Evolutionary conservation across 2,888 invertebrate genomes (phyloP).

Genomic region (Neoitamus cyanurus): DNA sequence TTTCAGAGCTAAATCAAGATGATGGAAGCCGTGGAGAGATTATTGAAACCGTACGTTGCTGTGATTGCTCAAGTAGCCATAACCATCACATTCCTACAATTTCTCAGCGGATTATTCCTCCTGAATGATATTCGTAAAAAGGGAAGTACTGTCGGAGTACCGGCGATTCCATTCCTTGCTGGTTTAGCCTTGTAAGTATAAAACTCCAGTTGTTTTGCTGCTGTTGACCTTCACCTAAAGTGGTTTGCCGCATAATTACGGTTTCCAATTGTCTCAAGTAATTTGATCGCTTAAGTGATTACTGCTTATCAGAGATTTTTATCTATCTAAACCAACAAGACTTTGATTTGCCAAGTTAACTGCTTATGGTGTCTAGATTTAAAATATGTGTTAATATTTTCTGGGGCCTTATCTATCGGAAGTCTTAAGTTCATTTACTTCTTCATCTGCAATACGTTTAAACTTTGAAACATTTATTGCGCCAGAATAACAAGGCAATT

Average conservation of each 20-base stretch:
- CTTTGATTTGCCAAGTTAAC: no score
- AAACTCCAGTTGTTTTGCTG: neutral
- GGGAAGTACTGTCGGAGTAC: slow-evolving; percentile 73
- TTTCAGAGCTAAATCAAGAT: neutral
- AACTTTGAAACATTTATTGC: no score
- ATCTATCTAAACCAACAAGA: no score
- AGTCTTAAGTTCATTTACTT: no score
- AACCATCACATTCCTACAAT: slow-evolving; percentile 82
- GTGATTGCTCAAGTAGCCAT: slow-evolving; percentile 76
- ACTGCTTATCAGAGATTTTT: no score
- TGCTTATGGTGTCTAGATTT: no score
- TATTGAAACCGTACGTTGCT: slow-evolving; percentile 71
- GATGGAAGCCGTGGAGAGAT: neutral
- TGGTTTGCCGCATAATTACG: neutral
- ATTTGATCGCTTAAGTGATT: no score
- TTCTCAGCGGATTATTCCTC: slow-evolving; percentile 82
- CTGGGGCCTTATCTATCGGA: no score
- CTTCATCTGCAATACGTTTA: no score
- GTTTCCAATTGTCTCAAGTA: neutral
- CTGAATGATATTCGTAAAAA: slow-evolving; percentile 80
- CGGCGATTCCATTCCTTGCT: slow-evolving; percentile 79
- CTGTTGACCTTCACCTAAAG: neutral
- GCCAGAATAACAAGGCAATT: no score
- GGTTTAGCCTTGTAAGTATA: slow-evolving; percentile 80
- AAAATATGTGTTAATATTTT: no score